Evolutionary conservation across 2,113 vertebrate genomes (phyloP), one percentile per base, ranked within the genome.

Genomic region (Prietella phreatophila): DNA sequence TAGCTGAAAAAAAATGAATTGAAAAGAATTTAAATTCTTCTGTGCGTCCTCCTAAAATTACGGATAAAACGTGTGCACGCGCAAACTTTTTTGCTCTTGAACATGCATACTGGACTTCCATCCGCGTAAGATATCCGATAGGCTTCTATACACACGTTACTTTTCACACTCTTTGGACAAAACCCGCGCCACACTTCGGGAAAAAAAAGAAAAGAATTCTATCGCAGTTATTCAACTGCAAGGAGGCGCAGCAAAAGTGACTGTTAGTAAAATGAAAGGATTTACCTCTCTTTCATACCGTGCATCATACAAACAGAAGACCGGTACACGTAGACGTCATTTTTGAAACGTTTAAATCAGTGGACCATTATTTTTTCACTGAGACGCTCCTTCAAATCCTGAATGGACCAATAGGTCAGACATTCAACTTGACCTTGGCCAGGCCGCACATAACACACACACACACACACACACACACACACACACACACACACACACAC

Each of bases 391-490:
- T 94, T 95, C 78, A 93, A 93, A 92, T 94, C 91, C 91, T 95
- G 94, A 96, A 94, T 93, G 93, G 95, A 76, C 92, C 95, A 94
- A 93, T 93, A 93, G 95, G 95, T 94, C 92, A 95, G 96, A 94
- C 95, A 92, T 99, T 98, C 96, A 98, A 97, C 98, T 99, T 99
- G 98, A 99, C 98, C 97, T 99, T 99, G 97, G 97, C 97, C 97
- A 88, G n/a, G 65, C n/a, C 11, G 3, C 93, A 94, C 93, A 94
- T 95, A 94, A 94, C 97, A 95, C 30, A 91, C 89, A 86, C 93
- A 92, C 94, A 91, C 93, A 90, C 90, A 89, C 80, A 82, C 47
- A 91, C 63, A 65, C n/a, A 67, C 27, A 67, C 27, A 61, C 60
- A 61, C 60, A 25, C 60, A 25, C 22, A 8, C 20, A 25, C 20